These are phyloP conservation scores for Barbus barbus DNA, from an alignment of 2,113 vertebrate genomes.

Conservation along the genomic window DNA sequence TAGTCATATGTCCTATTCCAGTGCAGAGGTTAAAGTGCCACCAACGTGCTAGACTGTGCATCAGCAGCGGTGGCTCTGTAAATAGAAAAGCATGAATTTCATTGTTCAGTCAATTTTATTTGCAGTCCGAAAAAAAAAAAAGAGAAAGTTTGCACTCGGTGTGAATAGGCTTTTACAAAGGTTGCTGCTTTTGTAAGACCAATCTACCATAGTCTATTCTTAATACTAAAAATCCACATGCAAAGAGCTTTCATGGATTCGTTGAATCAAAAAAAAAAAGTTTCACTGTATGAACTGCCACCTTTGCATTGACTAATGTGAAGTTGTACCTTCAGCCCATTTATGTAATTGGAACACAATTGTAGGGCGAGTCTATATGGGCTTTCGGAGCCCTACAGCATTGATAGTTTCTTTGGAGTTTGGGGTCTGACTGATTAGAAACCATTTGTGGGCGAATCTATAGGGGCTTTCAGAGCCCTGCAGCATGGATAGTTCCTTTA, in stretches of 20 bases:
- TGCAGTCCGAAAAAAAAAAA: background rate
- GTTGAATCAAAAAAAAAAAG: background rate
- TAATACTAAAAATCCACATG: background rate
- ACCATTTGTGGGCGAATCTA: background rate
- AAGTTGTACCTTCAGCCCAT: background rate
- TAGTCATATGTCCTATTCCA: background rate
- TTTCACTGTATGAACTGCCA: background rate
- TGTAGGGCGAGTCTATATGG: background rate
- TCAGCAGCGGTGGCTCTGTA: background rate
- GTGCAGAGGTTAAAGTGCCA: background rate
- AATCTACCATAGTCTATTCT: background rate
- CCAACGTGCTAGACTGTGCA: background rate
- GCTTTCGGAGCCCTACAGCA: background rate
- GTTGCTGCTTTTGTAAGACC: constrained; percentile 1
- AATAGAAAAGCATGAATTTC: background rate
- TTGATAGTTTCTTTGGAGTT: background rate
- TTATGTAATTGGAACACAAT: background rate
- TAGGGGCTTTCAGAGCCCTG: background rate
- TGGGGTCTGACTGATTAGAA: background rate
- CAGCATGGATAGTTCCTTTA: background rate
- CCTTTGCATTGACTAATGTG: constrained; percentile 13
- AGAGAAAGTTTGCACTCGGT: background rate
- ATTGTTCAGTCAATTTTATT: background rate
- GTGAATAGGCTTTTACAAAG: constrained; percentile 18
- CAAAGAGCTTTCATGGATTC: background rate